Evolutionary conservation across 2,888 invertebrate species (phyloP).

Genomic region (Leptarthrus brevirostris): DNA sequence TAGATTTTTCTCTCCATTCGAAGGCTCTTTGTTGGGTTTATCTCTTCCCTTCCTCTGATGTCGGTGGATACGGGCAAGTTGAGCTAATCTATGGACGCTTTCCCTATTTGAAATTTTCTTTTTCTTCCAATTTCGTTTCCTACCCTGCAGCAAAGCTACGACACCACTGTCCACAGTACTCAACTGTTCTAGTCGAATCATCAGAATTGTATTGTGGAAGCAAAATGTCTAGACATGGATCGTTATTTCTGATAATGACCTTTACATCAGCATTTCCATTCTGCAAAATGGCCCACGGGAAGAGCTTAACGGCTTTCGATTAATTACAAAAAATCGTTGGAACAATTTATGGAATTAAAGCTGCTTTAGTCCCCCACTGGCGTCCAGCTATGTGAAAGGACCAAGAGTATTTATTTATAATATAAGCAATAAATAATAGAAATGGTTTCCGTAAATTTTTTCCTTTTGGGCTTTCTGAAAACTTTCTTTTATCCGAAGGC

Average conservation of each 20-base stretch:
- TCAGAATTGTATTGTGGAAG: constrained; percentile 37
- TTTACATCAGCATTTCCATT: constrained; percentile 42
- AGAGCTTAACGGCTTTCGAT: constrained; percentile 34
- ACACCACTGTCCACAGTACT: not conserved
- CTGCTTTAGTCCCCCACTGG: no score
- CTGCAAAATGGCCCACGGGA: not conserved
- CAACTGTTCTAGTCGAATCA: constrained; percentile 5
- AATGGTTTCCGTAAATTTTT: not conserved
- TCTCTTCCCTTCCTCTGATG: not conserved
- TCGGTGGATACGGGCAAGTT: not conserved
- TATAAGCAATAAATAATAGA: not conserved
- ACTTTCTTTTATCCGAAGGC: constrained; percentile 26
- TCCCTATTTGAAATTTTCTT: constrained; percentile 13
- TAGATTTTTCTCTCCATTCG: constrained; percentile 39
- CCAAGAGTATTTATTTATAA: constrained; percentile 21
- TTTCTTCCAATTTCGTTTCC: constrained; percentile 7
- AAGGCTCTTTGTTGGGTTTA: constrained; percentile 33
- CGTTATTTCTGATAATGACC: constrained; percentile 45
- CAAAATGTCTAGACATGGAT: constrained; percentile 45
- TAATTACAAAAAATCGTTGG: constrained; percentile 28
- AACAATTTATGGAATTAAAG: not conserved
- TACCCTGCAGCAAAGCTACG: constrained; percentile 18
- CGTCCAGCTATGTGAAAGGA: no score
- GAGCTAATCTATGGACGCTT: constrained; percentile 20
- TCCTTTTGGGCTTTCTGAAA: not conserved